Base-by-base conservation (phyloP, 2,797 vertebrate genomes). In the Macroramphosus scolopax region DNA sequence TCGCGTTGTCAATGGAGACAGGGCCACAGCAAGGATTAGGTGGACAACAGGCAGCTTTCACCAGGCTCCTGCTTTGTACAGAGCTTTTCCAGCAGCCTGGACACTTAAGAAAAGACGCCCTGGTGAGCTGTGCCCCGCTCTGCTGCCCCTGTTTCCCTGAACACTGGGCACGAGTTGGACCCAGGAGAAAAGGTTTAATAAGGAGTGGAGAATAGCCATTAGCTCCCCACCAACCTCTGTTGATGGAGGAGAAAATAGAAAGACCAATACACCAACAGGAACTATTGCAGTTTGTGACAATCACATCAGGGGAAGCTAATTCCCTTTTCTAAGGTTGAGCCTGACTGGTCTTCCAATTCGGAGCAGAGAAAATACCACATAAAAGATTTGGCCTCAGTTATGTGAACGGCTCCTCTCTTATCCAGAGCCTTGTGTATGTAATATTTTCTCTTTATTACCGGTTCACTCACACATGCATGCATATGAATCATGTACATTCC, bases 41-140 rank as follows among this genome's bases (percentile, higher is more conserved):
- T 77, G 74, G 82, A 87, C 81, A 83, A 87, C 77, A 86, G 80
- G 53, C 65, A 79, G 83, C 80, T 87, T 87, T 87, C 80, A 79
- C 63, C 67, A 45, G 50, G 46, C 58, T 72, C 66, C 59, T 68
- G 66, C 80, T 84, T 85, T 87, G 76, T 87, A 75, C 80, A 77
- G 75, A 58, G 87, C 77, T 78, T 75, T 80, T 70, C 62, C 68
- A 73, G 45, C 60, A 52, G 68, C 26, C 62, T 74, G 78, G 82
- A 80, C 75, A 68, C 68, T 87, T 78, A 58, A 80, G 67, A 80
- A 84, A 80, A 62, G 84, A 83, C 73, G 79, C 69, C 82, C 83
- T 1, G 68, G 81, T 75, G 86, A 80, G 83, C 63, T 1, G 14
- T 77, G 77, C 68, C 68, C 63, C 25, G 59, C 73, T 84, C 82